Percentiles rank a stretch among this genome's conserved stretches.
Conservation (phyloP, 1,140 invertebrate species). For the Phthorimaea operculella region DNA sequence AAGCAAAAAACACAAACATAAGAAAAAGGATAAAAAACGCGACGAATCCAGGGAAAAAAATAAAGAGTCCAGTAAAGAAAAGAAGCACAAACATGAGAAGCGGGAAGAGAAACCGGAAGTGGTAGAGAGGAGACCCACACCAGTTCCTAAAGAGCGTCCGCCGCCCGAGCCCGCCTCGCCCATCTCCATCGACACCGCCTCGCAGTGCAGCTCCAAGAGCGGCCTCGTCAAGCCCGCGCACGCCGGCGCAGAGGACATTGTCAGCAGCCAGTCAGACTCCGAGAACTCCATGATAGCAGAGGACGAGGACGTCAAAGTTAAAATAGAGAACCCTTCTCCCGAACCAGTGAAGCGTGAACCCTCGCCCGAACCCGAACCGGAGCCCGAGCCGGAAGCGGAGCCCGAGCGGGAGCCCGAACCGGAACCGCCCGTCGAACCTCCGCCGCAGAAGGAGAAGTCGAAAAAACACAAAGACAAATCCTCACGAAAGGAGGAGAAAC, state of each 20-base stretch:
- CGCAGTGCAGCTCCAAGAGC: constrained; percentile 65
- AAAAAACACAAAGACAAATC: constrained; percentile 71
- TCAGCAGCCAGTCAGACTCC: constrained; percentile 60
- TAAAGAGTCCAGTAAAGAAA: constrained; percentile 68
- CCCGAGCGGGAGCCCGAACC: constrained; percentile 37
- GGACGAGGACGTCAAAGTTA: constrained; percentile 52
- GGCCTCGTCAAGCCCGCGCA: constrained; percentile 44
- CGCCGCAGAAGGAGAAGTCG: constrained; percentile 57
- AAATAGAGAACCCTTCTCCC: constrained; percentile 50
- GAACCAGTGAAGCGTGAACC: constrained; percentile 48
- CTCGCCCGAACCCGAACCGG: constrained; percentile 46
- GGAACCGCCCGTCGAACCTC: constrained; percentile 39
- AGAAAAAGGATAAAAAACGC: constrained; percentile 67
- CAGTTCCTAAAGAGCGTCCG: constrained; percentile 49
- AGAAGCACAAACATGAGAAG: constrained; percentile 72
- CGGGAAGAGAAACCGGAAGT: constrained; percentile 55
- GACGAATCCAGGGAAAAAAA: constrained; percentile 68
- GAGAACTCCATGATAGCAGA: constrained; percentile 53
- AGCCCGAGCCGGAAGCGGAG: constrained; percentile 51
- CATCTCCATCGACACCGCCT: constrained; percentile 63
- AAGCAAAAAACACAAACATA: constrained; percentile 64
- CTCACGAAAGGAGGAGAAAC: constrained; percentile 69
- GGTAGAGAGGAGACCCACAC: constrained; percentile 48
- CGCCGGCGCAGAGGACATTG: constrained; percentile 40
- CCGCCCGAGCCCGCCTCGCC: constrained; percentile 55